Percentiles rank a stretch among this genome's conserved stretches.
phyloP scores from a whole-genome alignment of 2,888 invertebrate species.

The Coelogynopora nodosa region DNA sequence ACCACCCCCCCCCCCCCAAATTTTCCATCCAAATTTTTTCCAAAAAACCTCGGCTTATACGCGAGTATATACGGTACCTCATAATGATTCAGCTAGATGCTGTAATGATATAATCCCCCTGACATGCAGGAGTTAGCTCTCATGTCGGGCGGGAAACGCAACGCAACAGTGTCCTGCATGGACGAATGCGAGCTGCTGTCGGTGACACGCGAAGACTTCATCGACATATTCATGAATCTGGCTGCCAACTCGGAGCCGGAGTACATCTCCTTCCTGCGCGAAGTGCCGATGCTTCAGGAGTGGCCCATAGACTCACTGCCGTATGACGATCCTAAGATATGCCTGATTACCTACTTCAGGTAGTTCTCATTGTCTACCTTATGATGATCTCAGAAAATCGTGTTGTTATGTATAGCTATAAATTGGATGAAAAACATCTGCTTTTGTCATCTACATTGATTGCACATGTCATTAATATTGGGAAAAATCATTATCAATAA shows the following conservation, averaged over 20 bases:
- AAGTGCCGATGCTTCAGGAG: conserved; percentile 52
- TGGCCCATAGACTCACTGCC: conserved; percentile 58
- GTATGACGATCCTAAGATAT: conserved; percentile 56
- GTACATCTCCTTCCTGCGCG: conserved; percentile 56
- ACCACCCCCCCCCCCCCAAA: no score
- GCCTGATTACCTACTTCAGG: conserved; percentile 59
- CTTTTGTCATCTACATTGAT: no score
- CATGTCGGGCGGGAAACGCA: conserved; percentile 56
- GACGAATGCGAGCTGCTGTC: conserved; percentile 67
- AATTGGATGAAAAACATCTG: no score
- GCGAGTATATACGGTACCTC: no score
- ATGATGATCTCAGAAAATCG: no score
- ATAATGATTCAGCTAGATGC: background rate
- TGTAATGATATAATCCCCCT: background rate
- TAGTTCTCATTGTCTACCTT: no score
- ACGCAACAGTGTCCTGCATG: conserved; percentile 59
- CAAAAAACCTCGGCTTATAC: no score
- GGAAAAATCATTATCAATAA: no score
- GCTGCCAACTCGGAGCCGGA: conserved; percentile 57
- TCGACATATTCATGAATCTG: conserved; percentile 63
- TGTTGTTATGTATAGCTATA: no score
- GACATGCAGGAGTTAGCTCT: conserved; percentile 57
- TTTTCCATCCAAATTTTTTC: no score
- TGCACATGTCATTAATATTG: no score
- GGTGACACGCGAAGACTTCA: conserved; percentile 67